Percentiles rank a stretch among this genome's conserved stretches.
phyloP scores from a whole-genome alignment of 2,113 vertebrate genomes.

The Takifugu bimaculatus region DNA sequence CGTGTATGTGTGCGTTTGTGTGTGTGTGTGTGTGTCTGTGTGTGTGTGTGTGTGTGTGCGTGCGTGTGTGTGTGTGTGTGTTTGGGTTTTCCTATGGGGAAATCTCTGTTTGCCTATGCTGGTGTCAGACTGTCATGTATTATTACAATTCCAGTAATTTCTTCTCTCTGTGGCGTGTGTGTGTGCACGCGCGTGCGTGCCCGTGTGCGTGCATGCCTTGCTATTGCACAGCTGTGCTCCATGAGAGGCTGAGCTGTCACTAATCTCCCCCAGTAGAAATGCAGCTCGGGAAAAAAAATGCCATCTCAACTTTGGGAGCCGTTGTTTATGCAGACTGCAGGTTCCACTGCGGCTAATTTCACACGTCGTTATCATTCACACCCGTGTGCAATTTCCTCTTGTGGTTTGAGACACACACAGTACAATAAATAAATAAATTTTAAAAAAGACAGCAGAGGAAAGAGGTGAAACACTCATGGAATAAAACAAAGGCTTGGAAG shows the following conservation, averaged over 20 bases:
- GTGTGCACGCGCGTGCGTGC: background rate
- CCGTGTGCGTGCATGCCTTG: constrained; percentile 18
- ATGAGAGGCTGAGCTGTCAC: constrained; percentile 66
- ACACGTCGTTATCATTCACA: constrained; percentile 74
- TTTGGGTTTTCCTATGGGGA: constrained; percentile 15
- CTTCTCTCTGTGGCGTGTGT: constrained; percentile 6
- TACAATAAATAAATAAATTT: constrained; percentile 4
- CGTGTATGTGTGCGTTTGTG: constrained; percentile 11
- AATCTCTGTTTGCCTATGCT: constrained; percentile 41
- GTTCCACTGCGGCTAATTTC: constrained; percentile 75
- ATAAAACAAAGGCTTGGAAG: constrained; percentile 53
- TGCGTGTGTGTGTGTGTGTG: constrained; percentile 13
- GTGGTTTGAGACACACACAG: constrained; percentile 44
- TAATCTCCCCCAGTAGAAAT: constrained; percentile 74
- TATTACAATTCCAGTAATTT: constrained; percentile 54
- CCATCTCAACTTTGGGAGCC: constrained; percentile 68
- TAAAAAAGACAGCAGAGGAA: constrained; percentile 15
- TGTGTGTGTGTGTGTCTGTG: constrained; percentile 6
- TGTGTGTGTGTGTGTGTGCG: background rate
- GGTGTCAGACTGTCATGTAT: constrained; percentile 43
- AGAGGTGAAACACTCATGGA: constrained; percentile 10
- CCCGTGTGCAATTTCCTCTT: constrained; percentile 49
- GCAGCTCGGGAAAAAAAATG: constrained; percentile 60
- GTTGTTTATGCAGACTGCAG: constrained; percentile 72
- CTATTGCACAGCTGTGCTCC: constrained; percentile 59